Base-by-base conservation (phyloP, 2,888 invertebrate genomes). In the Xiphydria camelus region DNA sequence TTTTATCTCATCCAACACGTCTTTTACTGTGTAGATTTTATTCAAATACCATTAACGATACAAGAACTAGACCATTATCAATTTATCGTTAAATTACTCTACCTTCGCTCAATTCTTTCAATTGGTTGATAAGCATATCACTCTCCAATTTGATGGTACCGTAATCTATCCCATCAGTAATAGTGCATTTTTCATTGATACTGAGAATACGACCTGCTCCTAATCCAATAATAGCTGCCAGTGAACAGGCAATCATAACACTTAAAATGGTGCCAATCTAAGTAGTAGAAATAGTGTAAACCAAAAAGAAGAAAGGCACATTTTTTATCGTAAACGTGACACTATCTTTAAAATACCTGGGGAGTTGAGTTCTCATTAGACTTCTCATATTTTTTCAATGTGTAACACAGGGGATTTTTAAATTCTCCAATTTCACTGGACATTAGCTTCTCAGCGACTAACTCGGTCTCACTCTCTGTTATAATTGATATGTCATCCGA, bases 401-500 rank as follows among this genome's bases (percentile, higher is more conserved):
- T 19, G 17, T 42, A 25, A 41, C 39, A 23, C 32, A 25, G 12
- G 35, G 40, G 31, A 41, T 42, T 33, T 19, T 33, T 41, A 35
- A 41, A 26, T 35, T 34, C 21, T 18, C 47, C 35, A 42, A 33
- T 37, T 44, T 41, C 41, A 7, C 22, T 15, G 14, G n/a, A n/a
- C n/a, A 22, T 31, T 36, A 44, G 29, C 37, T 37, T 39, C 4
- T 21, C 25, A 4, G 9, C 5, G 4, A 33, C 23, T 2, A 37
- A 25, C 22, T 56, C 49, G 14, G 33, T n/a, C 19, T 54, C 56
- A 40, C 51, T 51, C 36, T 56, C 51, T 21, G 49, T 48, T 29
- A 56, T 20, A 21, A 54, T 22, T 2, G 53, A 51, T 15, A 56
- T 39, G 29, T 41, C 55, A 34, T 53, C 54, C 2, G 56, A 54